These are phyloP conservation scores for Maccullochella peelii DNA, from an alignment of 2,113 vertebrate genomes.

Conservation along the genomic window DNA sequence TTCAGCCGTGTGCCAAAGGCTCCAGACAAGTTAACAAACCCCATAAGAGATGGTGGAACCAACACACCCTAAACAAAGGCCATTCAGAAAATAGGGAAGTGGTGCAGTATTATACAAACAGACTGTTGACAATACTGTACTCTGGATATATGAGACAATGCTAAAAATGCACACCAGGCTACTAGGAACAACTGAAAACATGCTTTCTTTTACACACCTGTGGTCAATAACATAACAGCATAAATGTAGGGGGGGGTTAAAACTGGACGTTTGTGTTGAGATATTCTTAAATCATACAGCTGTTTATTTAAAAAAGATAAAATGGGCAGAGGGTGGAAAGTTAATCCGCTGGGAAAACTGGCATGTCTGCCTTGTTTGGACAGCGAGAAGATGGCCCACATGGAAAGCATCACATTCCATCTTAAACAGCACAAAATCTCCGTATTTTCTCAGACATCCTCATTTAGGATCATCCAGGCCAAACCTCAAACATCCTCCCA, in stretches of 20 bases:
- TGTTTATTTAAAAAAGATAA: slow-evolving; percentile 33
- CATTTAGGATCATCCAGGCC: slow-evolving; percentile 39
- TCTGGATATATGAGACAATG: not conserved
- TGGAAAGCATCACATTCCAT: slow-evolving; percentile 64
- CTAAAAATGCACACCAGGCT: not conserved
- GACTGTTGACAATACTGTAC: not conserved
- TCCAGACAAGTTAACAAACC: slow-evolving; percentile 23
- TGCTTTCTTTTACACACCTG: not conserved
- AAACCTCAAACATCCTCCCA: slow-evolving; percentile 64
- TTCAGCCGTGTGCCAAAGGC: slow-evolving; percentile 37
- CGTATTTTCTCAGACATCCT: slow-evolving; percentile 49
- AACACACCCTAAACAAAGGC: slow-evolving; percentile 39
- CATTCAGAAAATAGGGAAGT: slow-evolving; percentile 30
- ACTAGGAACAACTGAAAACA: not conserved
- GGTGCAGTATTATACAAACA: not conserved
- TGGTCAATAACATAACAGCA: not conserved
- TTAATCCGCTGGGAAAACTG: slow-evolving; percentile 23
- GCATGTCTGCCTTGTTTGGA: slow-evolving; percentile 48
- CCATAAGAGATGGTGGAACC: not conserved
- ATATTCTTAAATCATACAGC: not conserved
- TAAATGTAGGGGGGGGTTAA: not conserved
- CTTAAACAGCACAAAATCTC: slow-evolving; percentile 25
- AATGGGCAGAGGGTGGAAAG: slow-evolving; percentile 22
- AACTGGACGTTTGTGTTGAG: not conserved
- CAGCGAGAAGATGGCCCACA: slow-evolving; percentile 37